phyloP scores from a whole-genome alignment of 1,140 invertebrate species.

The Sycophila sp. region DNA sequence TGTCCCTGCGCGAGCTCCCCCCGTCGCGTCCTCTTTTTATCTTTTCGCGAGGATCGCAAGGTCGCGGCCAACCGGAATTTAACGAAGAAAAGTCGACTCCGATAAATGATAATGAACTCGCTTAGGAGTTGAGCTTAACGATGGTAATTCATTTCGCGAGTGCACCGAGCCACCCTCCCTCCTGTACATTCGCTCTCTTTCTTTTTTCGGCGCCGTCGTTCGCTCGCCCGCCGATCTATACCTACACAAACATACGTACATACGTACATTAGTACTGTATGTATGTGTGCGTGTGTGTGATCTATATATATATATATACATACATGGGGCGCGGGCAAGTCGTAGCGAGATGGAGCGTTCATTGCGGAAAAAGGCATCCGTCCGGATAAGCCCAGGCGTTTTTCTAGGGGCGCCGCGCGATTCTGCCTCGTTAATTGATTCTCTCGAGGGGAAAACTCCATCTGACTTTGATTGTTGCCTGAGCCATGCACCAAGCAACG shows the following conservation, averaged over 20 bases:
- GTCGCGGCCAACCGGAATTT: background rate
- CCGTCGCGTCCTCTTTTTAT: background rate
- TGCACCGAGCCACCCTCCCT: background rate
- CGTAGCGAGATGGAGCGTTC: no score
- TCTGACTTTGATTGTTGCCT: conserved; percentile 3
- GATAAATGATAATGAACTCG: conserved; percentile 22
- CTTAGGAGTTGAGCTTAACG: conserved; percentile 3
- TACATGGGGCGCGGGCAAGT: no score
- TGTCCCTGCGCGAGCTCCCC: background rate
- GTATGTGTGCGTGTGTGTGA: no score
- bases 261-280: no score
- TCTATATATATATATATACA: no score
- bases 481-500: background rate
- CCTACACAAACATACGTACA: no score
- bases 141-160: conserved; percentile 12
- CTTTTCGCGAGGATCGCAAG: background rate
- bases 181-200: background rate
- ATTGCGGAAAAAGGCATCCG: background rate
- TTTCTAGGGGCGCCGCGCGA: no score
- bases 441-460: conserved; percentile 22
- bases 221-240: background rate
- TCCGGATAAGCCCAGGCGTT: background rate
- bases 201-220: background rate
- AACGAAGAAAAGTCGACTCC: background rate
- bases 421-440: conserved; percentile 41